These are phyloP conservation scores for Andrena fulva DNA, from an alignment of 2,888 invertebrate genomes.

Conservation along the genomic window DNA sequence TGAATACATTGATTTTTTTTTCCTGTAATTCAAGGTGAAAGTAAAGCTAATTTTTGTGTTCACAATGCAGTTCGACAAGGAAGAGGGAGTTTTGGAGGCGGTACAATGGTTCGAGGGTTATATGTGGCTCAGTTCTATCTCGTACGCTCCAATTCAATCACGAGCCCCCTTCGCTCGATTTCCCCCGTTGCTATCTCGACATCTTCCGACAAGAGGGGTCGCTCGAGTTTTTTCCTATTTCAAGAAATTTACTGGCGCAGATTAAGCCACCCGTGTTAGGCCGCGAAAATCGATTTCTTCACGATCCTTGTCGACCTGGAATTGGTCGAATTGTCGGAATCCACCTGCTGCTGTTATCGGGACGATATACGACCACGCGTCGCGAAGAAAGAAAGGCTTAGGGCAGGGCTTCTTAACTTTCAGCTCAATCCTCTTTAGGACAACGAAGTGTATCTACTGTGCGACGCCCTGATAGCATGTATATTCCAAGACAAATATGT, in stretches of 20 bases:
- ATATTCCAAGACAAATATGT: neutral
- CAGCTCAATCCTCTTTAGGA: neutral
- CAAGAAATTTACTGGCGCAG: slow-evolving; percentile 30
- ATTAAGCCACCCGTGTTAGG: slow-evolving; percentile 34
- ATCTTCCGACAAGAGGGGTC: slow-evolving; percentile 6
- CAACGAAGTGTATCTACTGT: neutral
- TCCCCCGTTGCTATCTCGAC: slow-evolving; percentile 38
- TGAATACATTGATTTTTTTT: no score
- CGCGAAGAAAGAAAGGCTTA: neutral
- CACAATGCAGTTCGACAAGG: neutral
- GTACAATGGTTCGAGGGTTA: slow-evolving; percentile 9
- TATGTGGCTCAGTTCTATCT: slow-evolving; percentile 46
- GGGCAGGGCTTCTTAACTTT: neutral
- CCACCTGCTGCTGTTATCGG: slow-evolving; percentile 3
- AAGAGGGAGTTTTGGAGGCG: neutral
- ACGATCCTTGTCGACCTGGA: neutral
- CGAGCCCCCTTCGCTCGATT: slow-evolving; percentile 33
- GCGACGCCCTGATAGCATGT: neutral
- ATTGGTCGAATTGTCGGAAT: slow-evolving; percentile 13
- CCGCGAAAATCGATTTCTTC: slow-evolving; percentile 34
- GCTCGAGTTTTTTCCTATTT: slow-evolving; percentile 26
- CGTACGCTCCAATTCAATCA: slow-evolving; percentile 52
- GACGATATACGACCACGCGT: slow-evolving; percentile 19
- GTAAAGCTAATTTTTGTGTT: slow-evolving; percentile 7
- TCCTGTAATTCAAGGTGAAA: neutral